Evolutionary conservation across 2,797 vertebrate species (phyloP).

Genomic region (Echeneis naucrates): DNA sequence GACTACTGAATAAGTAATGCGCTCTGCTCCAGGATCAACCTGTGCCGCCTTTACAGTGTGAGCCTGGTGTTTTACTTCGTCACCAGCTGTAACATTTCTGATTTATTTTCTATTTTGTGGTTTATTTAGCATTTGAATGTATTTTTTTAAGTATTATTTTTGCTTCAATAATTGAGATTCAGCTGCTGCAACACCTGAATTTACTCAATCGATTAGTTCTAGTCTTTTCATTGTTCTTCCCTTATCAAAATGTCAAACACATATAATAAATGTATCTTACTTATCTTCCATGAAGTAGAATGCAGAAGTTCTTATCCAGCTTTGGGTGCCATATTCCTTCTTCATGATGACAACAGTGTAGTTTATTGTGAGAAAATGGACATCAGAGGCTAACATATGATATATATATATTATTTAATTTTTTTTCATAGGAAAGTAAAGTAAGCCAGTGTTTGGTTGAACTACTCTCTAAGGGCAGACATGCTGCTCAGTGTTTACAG

Average conservation of each 20-base stretch:
- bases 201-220: background rate
- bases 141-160: background rate
- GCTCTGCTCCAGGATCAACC: constrained; percentile 2
- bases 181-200: background rate
- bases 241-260: background rate
- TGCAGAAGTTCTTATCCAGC: background rate
- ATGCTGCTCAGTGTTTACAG: background rate
- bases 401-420: background rate
- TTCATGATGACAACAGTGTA: background rate
- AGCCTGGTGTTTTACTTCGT: background rate
- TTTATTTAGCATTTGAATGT: background rate
- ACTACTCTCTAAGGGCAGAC: background rate
- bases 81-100: background rate
- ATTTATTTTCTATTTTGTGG: background rate
- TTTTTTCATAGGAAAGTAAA: too few species aligned
- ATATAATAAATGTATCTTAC: too few species aligned
- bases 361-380: background rate
- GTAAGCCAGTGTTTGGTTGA: background rate
- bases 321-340: background rate
- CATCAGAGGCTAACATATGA: background rate
- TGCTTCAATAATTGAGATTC: background rate
- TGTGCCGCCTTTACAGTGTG: constrained; percentile 5
- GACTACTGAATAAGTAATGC: constrained; percentile 31
- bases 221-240: background rate
- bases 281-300: background rate